Evolutionary conservation across 2,113 vertebrate species (phyloP).

Genomic region (Acanthisitta chloris): DNA sequence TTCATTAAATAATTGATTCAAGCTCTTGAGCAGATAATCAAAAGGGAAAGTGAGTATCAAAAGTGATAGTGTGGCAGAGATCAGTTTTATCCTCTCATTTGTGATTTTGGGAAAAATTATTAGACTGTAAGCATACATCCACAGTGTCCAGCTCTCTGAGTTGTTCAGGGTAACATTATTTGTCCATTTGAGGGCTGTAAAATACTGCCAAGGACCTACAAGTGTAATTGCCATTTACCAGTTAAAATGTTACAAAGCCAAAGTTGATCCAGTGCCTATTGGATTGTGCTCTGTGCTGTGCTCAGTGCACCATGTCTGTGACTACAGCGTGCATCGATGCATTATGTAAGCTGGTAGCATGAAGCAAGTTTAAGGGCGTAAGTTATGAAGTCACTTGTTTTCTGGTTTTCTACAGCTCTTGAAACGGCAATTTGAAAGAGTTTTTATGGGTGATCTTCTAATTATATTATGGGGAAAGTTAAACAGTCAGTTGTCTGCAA

Average conservation of each 20-base stretch:
- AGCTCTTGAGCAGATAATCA: neutral
- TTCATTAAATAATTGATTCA: neutral
- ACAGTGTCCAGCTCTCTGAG: neutral
- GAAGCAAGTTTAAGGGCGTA: neutral
- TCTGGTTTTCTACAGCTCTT: neutral
- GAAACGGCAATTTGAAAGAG: neutral
- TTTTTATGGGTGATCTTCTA: neutral
- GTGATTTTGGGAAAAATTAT: neutral
- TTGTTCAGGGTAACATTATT: neutral
- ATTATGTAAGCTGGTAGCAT: neutral
- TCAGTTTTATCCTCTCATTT: neutral
- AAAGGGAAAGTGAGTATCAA: neutral
- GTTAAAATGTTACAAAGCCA: neutral
- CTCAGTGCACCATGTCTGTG: neutral
- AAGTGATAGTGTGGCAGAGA: neutral
- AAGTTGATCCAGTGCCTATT: neutral
- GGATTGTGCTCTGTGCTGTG: neutral
- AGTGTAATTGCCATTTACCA: neutral
- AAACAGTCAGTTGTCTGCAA: neutral
- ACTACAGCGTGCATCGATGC: fast-evolving
- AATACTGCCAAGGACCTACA: neutral
- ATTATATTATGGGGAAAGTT: neutral
- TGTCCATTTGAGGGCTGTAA: neutral
- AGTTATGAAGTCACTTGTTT: neutral
- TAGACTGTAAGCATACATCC: neutral